Conservation (phyloP, 2,888 invertebrate genomes). For the Pycnomerus fuliginosus region DNA sequence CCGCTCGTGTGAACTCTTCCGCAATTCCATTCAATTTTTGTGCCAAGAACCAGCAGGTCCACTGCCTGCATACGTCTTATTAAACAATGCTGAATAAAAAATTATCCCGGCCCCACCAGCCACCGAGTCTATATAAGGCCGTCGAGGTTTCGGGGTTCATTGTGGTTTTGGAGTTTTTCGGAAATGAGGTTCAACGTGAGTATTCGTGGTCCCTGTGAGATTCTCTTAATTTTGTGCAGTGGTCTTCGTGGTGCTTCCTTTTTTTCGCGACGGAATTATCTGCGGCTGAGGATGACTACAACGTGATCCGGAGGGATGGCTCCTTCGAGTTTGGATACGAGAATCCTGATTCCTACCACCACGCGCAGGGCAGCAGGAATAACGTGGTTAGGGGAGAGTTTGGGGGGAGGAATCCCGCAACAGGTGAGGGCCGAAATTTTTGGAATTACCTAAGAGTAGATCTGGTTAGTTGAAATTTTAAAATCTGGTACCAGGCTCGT, state of each 20-base stretch:
- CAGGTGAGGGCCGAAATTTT: too few relatives aligned
- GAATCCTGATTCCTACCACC: conserved; percentile 70
- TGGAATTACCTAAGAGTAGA: too few relatives aligned
- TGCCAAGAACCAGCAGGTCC: conserved; percentile 21
- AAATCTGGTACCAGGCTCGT: too few relatives aligned
- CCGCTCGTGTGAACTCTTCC: too few relatives aligned
- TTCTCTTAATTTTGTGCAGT: conserved; percentile 24
- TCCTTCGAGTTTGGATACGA: conserved; percentile 75
- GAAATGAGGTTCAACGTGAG: conserved; percentile 28
- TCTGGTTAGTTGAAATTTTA: too few relatives aligned
- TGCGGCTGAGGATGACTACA: conserved; percentile 58
- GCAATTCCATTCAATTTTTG: too few relatives aligned
- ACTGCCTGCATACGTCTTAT: conserved; percentile 36
- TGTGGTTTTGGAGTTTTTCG: conserved; percentile 19
- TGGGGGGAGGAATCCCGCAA: conserved; percentile 71
- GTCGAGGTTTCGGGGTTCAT: conserved; percentile 32
- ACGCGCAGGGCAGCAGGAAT: conserved; percentile 64
- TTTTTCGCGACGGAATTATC: conserved; percentile 29
- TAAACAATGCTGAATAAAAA: conserved; percentile 43
- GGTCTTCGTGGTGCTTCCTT: conserved; percentile 27
- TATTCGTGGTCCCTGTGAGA: conserved; percentile 10
- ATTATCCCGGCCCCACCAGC: conserved; percentile 36
- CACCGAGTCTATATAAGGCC: conserved; percentile 38
- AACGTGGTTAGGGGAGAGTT: conserved; percentile 70
- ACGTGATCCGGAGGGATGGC: conserved; percentile 68